Evolutionary conservation across 30 jellyfish, hydroid and myxozoan genomes (phyloP).

Genomic region (Aurelia aurita complex sp. Pacific): DNA sequence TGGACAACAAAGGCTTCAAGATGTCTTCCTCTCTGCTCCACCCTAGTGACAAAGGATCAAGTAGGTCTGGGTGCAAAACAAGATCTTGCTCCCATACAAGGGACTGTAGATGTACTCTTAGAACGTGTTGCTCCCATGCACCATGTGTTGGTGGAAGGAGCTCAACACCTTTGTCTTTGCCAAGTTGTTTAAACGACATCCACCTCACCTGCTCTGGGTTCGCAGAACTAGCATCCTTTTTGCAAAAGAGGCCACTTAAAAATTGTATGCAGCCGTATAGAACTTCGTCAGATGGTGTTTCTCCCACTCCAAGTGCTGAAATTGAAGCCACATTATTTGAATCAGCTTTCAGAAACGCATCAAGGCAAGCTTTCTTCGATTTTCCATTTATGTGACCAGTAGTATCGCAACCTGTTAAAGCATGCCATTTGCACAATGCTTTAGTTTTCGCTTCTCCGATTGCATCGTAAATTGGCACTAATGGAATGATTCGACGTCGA

Average conservation of each 20-base stretch:
- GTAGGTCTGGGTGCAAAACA: no score
- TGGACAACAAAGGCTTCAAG: constrained; percentile 19
- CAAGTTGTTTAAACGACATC: constrained; percentile 28
- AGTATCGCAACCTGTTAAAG: no score
- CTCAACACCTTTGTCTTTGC: constrained; percentile 31
- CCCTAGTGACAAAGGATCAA: neutral
- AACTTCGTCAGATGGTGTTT: constrained; percentile 17
- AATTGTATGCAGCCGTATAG: constrained; percentile 11
- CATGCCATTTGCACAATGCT: no score
- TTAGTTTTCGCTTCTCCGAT: no score
- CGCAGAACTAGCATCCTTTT: constrained; percentile 12
- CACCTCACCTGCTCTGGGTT: constrained; percentile 16
- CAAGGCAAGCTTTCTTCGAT: no score
- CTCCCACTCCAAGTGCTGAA: constrained; percentile 28
- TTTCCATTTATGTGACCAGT: no score
- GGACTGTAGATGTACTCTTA: neutral
- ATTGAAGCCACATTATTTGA: neutral
- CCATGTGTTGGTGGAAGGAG: constrained; percentile 30
- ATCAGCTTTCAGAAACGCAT: no score
- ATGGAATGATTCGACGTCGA: constrained; percentile 7
- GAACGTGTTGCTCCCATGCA: constrained; percentile 13
- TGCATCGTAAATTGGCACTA: no score
- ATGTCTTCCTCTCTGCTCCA: constrained; percentile 23
- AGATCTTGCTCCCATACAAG: no score
- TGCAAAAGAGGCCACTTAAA: constrained; percentile 24